Percentiles rank a stretch among this genome's conserved stretches.
Conservation (phyloP, 2,113 vertebrate genomes). For the Tylochromis polylepis region DNA sequence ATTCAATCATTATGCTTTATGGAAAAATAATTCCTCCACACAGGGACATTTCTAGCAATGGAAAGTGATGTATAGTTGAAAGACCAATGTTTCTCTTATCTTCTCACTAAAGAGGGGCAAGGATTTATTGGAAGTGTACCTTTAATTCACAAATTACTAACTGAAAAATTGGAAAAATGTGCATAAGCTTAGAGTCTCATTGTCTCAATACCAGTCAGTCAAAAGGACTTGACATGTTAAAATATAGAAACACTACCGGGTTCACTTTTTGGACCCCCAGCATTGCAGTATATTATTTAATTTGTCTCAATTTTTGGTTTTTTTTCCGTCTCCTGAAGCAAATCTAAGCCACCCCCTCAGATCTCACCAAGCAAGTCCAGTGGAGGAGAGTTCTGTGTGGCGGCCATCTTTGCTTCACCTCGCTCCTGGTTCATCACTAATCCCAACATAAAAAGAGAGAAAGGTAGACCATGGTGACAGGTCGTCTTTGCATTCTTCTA, state of each 20-base stretch:
- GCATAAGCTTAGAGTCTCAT: neutral
- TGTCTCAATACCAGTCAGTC: neutral
- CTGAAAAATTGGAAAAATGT: neutral
- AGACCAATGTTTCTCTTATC: neutral
- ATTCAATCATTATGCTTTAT: neutral
- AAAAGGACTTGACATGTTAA: neutral
- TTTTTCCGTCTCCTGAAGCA: slow-evolving; percentile 73
- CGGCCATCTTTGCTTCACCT: slow-evolving; percentile 87
- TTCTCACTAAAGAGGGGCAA: neutral
- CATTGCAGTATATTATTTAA: neutral
- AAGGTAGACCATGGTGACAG: slow-evolving; percentile 76
- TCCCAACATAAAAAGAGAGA: slow-evolving; percentile 91
- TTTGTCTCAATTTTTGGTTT: neutral
- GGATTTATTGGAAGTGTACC: neutral
- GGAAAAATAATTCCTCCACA: neutral
- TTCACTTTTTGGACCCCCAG: neutral
- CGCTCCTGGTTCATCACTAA: slow-evolving; percentile 96
- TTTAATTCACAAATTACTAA: neutral
- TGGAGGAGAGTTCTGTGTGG: slow-evolving; percentile 94
- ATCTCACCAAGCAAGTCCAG: slow-evolving; percentile 96
- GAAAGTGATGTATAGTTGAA: neutral
- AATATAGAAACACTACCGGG: neutral
- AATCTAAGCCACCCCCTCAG: slow-evolving; percentile 92
- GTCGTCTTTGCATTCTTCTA: neutral
- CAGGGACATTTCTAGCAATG: neutral